A percentile compares a stretch with the other conserved stretches of the same genome.
These are phyloP conservation scores for Cylloceria caligata DNA, from an alignment of 2,888 invertebrate species.

Conservation along the genomic window DNA sequence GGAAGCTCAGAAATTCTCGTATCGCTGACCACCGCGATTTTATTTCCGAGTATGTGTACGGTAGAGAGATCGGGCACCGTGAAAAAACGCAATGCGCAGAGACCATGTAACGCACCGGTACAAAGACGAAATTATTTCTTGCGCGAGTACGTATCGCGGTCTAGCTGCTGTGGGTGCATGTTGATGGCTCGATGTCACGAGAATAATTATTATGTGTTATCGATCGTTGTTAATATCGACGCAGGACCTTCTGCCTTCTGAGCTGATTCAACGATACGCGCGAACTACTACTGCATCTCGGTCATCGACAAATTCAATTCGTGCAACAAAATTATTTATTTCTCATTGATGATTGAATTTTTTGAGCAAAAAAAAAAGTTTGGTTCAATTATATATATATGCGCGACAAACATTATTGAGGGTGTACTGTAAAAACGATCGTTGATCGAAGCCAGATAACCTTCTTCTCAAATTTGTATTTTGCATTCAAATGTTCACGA, in stretches of 20 bases:
- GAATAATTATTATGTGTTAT: conserved; percentile 43
- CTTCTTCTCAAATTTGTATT: conserved; percentile 24
- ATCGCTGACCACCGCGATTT: conserved; percentile 30
- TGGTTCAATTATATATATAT: not conserved
- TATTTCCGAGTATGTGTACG: not conserved
- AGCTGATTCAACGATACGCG: not conserved
- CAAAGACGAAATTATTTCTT: conserved; percentile 46
- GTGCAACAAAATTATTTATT: not conserved
- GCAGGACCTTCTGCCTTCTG: conserved; percentile 7
- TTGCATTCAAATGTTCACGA: conserved; percentile 50
- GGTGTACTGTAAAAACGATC: conserved; percentile 11
- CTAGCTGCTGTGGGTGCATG: conserved; percentile 25
- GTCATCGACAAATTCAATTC: not conserved
- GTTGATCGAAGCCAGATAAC: conserved; percentile 9
- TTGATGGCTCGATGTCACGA: conserved; percentile 44
- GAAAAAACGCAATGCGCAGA: too few relatives aligned
- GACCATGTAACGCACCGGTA: too few relatives aligned
- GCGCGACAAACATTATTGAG: not conserved
- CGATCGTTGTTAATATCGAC: conserved; percentile 53
- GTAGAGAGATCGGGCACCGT: not conserved
- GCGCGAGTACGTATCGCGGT: conserved; percentile 35
- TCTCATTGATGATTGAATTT: not conserved
- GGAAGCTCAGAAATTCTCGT: conserved; percentile 28
- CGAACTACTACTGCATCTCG: not conserved
- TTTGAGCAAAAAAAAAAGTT: too few relatives aligned